Conservation (phyloP, 2,888 invertebrate genomes). For the Orgyia antiqua region DNA sequence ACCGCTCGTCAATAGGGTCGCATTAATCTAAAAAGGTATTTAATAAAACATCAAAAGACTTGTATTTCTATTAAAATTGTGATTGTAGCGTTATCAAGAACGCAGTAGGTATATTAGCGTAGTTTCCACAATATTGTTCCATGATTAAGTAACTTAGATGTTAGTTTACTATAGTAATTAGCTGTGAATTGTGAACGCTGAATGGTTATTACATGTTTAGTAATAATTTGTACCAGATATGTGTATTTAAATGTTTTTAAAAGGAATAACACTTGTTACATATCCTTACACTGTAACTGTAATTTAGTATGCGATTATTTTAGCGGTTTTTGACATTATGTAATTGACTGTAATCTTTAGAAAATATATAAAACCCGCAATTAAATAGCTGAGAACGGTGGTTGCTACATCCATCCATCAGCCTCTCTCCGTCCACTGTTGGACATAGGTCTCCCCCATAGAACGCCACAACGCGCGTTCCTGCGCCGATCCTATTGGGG, state of each 20-base stretch:
- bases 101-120: slow-evolving; percentile 25
- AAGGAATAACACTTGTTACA: slow-evolving; percentile 65
- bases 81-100: slow-evolving; percentile 42
- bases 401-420: no score
- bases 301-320: no score
- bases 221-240: slow-evolving; percentile 46
- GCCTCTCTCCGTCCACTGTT: no score
- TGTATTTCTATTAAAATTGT: slow-evolving; percentile 39
- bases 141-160: slow-evolving; percentile 30
- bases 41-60: slow-evolving; percentile 27
- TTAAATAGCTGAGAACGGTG: no score
- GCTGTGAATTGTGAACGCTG: slow-evolving; percentile 36
- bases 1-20: slow-evolving; percentile 77
- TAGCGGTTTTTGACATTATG: neutral
- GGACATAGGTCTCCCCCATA: no score
- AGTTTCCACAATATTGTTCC: slow-evolving; percentile 43
- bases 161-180: slow-evolving; percentile 25
- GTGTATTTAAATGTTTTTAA: slow-evolving; percentile 55
- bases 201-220: slow-evolving; percentile 12
- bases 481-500: no score
- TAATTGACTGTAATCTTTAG: no score
- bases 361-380: no score
- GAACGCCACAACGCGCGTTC: no score
- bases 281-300: slow-evolving; percentile 68
- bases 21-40: slow-evolving; percentile 46